Evolutionary conservation across 2,888 invertebrate genomes (phyloP).

Genomic region (Eilema caniola): DNA sequence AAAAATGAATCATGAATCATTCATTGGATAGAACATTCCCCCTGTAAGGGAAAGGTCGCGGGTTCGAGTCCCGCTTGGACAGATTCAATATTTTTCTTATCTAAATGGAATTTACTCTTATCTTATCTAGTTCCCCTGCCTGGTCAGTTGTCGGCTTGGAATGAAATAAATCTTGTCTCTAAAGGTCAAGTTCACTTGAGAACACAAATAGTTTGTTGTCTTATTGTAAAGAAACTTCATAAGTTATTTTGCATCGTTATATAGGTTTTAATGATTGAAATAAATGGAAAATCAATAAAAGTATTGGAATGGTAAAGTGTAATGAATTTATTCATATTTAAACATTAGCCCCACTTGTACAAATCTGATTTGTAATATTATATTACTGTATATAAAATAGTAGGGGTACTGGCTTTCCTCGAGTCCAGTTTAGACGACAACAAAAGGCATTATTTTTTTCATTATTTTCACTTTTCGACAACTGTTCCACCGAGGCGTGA

Average conservation of each 20-base stretch:
- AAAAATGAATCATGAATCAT: no score
- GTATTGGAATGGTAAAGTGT: neutral
- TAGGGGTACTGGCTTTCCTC: neutral
- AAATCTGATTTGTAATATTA: neutral
- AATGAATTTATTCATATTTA: neutral
- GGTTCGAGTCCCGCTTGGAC: no score
- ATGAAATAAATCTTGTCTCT: neutral
- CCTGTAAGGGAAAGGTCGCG: no score
- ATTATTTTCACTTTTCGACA: neutral
- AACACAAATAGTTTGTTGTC: neutral
- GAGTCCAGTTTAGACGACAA: no score
- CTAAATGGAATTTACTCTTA: slow-evolving; percentile 20
- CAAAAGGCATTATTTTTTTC: neutral
- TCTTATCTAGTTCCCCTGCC: slow-evolving; percentile 16
- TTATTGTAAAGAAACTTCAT: neutral
- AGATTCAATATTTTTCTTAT: no score
- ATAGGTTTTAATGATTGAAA: neutral
- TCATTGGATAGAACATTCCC: no score
- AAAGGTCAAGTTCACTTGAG: slow-evolving; percentile 13
- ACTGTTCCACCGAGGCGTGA: no score
- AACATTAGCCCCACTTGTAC: neutral
- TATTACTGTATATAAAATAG: neutral
- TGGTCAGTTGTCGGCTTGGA: slow-evolving; percentile 9
- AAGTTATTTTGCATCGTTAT: neutral
- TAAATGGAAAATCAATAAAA: neutral